These are phyloP conservation scores for Chrysolina oricalcia DNA, from an alignment of 2,888 invertebrate species.

Conservation along the genomic window DNA sequence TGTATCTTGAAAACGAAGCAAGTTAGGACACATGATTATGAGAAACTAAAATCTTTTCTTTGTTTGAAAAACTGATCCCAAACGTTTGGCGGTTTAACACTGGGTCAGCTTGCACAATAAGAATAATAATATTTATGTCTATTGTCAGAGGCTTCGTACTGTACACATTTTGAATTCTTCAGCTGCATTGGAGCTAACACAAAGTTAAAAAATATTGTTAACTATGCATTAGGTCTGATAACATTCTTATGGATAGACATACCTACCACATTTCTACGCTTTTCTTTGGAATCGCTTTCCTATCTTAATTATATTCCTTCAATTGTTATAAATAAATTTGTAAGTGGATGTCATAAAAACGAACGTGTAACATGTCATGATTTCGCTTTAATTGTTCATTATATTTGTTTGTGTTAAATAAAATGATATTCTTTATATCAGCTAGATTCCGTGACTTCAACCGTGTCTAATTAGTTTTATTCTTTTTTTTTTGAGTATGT, in stretches of 20 bases:
- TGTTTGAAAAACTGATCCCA: too few species aligned
- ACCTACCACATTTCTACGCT: neutral
- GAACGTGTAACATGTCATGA: neutral
- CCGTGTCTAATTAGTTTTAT: neutral
- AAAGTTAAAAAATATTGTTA: too few species aligned
- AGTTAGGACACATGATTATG: too few species aligned
- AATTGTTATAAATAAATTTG: neutral
- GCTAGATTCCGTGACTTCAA: neutral
- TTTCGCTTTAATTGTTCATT: neutral
- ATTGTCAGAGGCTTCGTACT: too few species aligned
- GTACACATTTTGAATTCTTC: too few species aligned
- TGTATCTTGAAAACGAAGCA: too few species aligned
- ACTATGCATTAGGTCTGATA: neutral
- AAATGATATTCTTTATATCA: neutral
- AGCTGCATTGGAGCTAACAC: too few species aligned
- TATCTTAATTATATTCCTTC: neutral
- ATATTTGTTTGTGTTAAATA: neutral
- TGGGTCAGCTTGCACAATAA: too few species aligned
- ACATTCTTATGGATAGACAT: slow-evolving; percentile 1
- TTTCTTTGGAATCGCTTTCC: neutral
- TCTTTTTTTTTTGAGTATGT: neutral
- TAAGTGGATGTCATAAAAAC: neutral
- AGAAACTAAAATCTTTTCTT: too few species aligned
- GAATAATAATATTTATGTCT: too few species aligned
- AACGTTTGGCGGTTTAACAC: too few species aligned